phyloP scores from a whole-genome alignment of 2,888 invertebrate species.

The Oasisia sp. region DNA sequence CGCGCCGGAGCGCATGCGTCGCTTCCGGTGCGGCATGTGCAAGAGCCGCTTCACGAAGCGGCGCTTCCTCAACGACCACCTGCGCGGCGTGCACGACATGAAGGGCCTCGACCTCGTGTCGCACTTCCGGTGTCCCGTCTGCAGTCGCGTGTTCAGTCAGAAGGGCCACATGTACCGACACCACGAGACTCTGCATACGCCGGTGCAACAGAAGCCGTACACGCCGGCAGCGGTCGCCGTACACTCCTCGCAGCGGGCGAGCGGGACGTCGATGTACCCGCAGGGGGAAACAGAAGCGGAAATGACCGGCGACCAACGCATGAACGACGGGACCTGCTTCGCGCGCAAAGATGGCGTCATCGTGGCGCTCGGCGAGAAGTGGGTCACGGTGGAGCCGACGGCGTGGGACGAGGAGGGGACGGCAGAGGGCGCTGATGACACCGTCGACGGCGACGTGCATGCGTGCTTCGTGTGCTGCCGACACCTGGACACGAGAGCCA shows the following conservation, averaged over 20 bases:
- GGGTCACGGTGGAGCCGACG: background rate
- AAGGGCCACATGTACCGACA: conserved; percentile 36
- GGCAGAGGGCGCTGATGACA: background rate
- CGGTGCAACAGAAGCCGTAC: conserved; percentile 31
- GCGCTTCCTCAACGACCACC: conserved; percentile 21
- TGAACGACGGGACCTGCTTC: background rate
- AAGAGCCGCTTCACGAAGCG: conserved; percentile 23
- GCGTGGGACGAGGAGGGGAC: conserved; percentile 8
- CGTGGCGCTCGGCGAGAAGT: background rate
- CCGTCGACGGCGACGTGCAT: conserved; percentile 19
- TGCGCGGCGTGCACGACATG: conserved; percentile 29
- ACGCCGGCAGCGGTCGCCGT: background rate
- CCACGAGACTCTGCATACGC: conserved; percentile 34
- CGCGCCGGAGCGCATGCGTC: background rate
- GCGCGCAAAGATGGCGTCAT: background rate
- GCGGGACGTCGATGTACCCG: background rate
- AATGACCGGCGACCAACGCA: background rate
- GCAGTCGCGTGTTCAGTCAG: conserved; percentile 34
- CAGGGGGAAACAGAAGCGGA: background rate
- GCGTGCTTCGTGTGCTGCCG: conserved; percentile 35
- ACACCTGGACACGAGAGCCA: conserved; percentile 2
- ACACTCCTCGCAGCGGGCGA: background rate
- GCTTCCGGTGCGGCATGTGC: background rate
- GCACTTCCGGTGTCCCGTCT: conserved; percentile 35
- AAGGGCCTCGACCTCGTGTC: background rate